These are phyloP conservation scores for Umimayanthus kanabou DNA, from an alignment of 92 coral and sea anemone genomes.

Conservation along the genomic window DNA sequence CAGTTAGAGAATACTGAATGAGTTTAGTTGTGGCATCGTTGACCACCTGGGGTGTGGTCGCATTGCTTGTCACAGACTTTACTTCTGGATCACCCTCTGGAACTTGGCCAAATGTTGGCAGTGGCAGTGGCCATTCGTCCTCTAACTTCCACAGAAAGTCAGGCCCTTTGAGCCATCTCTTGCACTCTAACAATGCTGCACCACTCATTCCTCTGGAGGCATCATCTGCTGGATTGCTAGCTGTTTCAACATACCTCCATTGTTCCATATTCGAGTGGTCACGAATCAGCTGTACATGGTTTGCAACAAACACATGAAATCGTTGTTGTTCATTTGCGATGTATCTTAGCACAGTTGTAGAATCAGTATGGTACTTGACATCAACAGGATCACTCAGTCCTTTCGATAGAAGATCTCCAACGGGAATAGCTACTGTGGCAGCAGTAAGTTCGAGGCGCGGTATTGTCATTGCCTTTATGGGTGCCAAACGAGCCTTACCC, in stretches of 20 bases:
- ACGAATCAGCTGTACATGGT: constrained; percentile 41
- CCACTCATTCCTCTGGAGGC: constrained; percentile 47
- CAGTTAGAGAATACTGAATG: constrained; percentile 48
- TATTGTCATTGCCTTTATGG: constrained; percentile 60
- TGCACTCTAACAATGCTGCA: background rate
- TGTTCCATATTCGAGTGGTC: constrained; percentile 26
- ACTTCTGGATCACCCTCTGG: constrained; percentile 36
- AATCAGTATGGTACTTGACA: constrained; percentile 25
- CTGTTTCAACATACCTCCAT: constrained; percentile 33
- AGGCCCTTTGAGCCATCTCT: constrained; percentile 44
- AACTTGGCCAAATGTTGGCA: constrained; percentile 4
- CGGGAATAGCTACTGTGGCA: constrained; percentile 60
- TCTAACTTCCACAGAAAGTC: constrained; percentile 39
- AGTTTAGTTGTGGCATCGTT: background rate
- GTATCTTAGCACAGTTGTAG: constrained; percentile 42
- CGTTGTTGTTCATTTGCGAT: constrained; percentile 38
- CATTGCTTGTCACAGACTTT: background rate
- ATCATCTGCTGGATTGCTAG: constrained; percentile 35
- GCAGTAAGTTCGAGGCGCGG: constrained; percentile 69
- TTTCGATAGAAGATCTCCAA: constrained; percentile 47
- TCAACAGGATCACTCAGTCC: constrained; percentile 3
- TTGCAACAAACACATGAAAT: constrained; percentile 48
- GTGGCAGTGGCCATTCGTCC: constrained; percentile 17
- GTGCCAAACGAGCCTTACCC: constrained; percentile 71
- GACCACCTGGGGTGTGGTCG: background rate